phyloP scores from a whole-genome alignment of 2,797 vertebrate genomes.

The Pantherophis vulpinus region DNA sequence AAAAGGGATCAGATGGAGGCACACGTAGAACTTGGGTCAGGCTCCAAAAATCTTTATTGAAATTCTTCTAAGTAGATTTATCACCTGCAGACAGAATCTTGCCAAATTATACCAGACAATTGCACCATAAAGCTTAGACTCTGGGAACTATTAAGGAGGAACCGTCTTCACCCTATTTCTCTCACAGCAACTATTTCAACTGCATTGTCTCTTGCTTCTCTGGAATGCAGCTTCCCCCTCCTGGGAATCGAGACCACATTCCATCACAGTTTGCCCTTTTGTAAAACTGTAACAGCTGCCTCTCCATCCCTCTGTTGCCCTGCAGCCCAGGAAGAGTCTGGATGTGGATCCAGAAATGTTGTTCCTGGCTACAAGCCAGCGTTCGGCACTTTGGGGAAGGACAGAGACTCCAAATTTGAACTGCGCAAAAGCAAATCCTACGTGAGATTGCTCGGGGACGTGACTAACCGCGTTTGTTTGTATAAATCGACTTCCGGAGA shows the following conservation, averaged over 20 bases:
- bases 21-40: rapidly evolving
- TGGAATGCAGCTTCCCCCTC: not conserved
- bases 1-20: not conserved
- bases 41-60: not conserved
- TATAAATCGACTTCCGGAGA: constrained; percentile 79
- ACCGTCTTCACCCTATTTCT: not conserved
- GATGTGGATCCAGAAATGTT: not conserved
- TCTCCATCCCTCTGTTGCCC: not conserved
- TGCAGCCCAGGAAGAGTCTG: not conserved
- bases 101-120: not conserved
- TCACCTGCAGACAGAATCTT: not conserved
- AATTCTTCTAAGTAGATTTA: not conserved
- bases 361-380: not conserved
- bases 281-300: not conserved
- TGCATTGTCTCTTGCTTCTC: too few relatives aligned
- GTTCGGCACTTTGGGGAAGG: not conserved
- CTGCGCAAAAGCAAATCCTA: not conserved
- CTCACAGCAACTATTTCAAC: not conserved
- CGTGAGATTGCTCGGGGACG: not conserved
- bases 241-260: not conserved
- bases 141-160: not conserved
- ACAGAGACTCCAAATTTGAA: not conserved
- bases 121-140: not conserved
- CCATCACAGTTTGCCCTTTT: not conserved
- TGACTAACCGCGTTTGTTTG: constrained; percentile 74